Conservation (phyloP, 2,113 vertebrate genomes). For the Archocentrus centrarchus region DNA sequence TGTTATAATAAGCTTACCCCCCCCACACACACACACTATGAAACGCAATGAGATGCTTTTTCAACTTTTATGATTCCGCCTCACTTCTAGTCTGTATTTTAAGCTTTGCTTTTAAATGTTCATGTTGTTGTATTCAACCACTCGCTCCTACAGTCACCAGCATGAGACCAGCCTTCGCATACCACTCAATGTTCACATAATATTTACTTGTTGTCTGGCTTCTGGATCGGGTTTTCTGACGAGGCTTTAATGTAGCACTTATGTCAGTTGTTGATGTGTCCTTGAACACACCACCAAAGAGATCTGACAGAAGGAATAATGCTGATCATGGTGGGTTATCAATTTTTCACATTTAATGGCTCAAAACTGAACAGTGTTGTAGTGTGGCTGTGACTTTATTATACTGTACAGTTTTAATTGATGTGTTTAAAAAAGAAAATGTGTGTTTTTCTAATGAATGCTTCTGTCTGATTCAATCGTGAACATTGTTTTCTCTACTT, state of each 20-base stretch:
- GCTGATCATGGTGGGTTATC: neutral
- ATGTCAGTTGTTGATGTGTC: slow-evolving; percentile 1
- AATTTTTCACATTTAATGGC: neutral
- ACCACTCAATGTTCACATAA: neutral
- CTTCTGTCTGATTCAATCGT: neutral
- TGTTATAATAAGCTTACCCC: too few relatives aligned
- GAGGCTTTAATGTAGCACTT: neutral
- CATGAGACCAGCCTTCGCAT: neutral
- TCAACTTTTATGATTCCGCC: neutral
- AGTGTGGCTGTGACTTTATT: neutral
- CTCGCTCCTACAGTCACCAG: neutral
- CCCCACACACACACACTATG: too few relatives aligned
- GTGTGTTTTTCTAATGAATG: neutral
- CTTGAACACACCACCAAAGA: slow-evolving; percentile 21
- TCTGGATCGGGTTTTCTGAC: slow-evolving; percentile 9
- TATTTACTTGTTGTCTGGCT: neutral
- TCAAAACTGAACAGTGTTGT: neutral
- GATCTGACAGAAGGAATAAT: neutral
- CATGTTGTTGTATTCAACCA: neutral
- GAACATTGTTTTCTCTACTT: neutral
- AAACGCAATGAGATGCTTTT: neutral
- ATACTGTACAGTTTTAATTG: neutral
- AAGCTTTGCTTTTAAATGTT: neutral
- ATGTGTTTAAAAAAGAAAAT: neutral
- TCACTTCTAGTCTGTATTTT: neutral